Percentiles rank a stretch among this genome's conserved stretches.
Conservation (phyloP, 2,888 invertebrate genomes). For the Erebia epiphron region DNA sequence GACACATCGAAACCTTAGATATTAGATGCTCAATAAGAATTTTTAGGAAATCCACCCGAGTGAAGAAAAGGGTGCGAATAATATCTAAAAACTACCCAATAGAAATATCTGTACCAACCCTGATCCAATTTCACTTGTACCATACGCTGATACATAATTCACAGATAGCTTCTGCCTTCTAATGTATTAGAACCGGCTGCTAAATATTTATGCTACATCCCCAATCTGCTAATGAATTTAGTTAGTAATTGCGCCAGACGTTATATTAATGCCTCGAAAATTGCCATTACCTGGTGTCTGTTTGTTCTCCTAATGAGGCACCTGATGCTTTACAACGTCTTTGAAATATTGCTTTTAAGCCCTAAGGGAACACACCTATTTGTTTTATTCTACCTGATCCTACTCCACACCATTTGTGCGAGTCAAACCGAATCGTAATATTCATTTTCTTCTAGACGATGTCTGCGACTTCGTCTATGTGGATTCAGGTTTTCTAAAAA, state of each 20-base stretch:
- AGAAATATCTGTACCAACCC: neutral
- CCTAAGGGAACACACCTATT: neutral
- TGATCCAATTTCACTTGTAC: slow-evolving; percentile 30
- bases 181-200: slow-evolving; percentile 66
- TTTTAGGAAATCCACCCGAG: too few relatives aligned
- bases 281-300: slow-evolving; percentile 30
- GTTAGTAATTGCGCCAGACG: slow-evolving; percentile 43
- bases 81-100: too few relatives aligned
- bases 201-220: slow-evolving; percentile 67
- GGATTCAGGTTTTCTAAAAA: too few relatives aligned
- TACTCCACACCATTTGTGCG: neutral
- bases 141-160: slow-evolving; percentile 62
- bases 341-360: slow-evolving; percentile 20
- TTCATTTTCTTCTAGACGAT: too few relatives aligned
- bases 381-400: neutral
- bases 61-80: too few relatives aligned
- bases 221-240: slow-evolving; percentile 68
- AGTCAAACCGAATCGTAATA: too few relatives aligned
- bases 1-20: too few relatives aligned
- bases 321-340: slow-evolving; percentile 25
- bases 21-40: too few relatives aligned
- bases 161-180: slow-evolving; percentile 55
- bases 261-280: slow-evolving; percentile 37
- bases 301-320: slow-evolving; percentile 26
- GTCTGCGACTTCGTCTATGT: too few relatives aligned